Percentiles rank a stretch among this genome's conserved stretches.
Evolutionary conservation across 1,140 invertebrate genomes (phyloP).

Genomic region (Belonocnema kinseyi): DNA sequence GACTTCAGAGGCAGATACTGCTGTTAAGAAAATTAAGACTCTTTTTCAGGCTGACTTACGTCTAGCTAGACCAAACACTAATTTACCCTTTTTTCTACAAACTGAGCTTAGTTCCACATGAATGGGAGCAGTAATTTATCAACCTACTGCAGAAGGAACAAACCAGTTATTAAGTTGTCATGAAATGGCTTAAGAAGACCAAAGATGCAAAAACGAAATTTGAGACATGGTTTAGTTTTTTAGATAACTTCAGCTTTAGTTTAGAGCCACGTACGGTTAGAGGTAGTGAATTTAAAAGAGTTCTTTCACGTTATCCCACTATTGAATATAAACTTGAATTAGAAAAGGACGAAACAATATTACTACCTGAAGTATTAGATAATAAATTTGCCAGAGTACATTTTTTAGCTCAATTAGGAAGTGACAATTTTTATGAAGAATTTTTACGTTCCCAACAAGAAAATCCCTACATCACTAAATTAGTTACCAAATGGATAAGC

Average conservation of each 20-base stretch:
- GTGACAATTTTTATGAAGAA: background rate
- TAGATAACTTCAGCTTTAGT: too few species aligned
- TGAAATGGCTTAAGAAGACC: conserved; percentile 8
- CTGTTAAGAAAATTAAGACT: too few species aligned
- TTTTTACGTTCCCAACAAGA: background rate
- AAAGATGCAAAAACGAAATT: conserved; percentile 35
- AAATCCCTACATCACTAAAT: background rate
- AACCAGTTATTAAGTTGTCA: background rate
- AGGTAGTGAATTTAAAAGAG: too few species aligned
- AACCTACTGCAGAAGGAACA: too few species aligned
- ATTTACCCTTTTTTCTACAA: too few species aligned
- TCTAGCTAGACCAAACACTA: conserved; percentile 33
- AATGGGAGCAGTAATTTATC: too few species aligned
- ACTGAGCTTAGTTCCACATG: too few species aligned
- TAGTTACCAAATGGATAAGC: background rate
- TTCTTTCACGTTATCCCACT: conserved; percentile 32
- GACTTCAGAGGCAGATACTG: too few species aligned
- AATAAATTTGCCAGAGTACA: too few species aligned
- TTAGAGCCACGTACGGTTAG: too few species aligned
- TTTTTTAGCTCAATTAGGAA: background rate
- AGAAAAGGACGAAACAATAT: background rate
- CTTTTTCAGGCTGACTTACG: too few species aligned
- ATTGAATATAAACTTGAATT: background rate
- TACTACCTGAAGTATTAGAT: background rate
- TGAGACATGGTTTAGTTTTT: accelerated